Conservation (phyloP, 1,140 invertebrate genomes). For the Drosophila quadrilineata region DNA sequence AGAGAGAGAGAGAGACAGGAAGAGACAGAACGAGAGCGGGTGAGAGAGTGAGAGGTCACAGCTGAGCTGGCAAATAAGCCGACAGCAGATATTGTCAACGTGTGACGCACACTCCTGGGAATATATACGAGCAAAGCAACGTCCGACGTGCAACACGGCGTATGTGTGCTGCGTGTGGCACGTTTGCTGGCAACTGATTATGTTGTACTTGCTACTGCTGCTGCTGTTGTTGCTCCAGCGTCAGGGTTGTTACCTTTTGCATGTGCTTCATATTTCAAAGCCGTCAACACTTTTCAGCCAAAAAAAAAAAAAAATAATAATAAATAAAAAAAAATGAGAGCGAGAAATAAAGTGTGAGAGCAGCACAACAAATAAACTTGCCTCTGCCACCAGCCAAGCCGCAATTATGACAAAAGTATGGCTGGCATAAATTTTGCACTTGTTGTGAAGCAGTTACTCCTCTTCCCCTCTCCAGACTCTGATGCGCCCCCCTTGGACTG, state of each 20-base stretch:
- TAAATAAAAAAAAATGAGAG: constrained; percentile 3
- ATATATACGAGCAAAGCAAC: too few relatives aligned
- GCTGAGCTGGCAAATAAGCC: constrained; percentile 65
- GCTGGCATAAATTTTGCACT: constrained; percentile 75
- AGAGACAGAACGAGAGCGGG: constrained; percentile 11
- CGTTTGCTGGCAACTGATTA: constrained; percentile 22
- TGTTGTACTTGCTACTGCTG: too few relatives aligned
- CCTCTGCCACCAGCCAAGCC: constrained; percentile 68
- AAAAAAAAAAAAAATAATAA: constrained; percentile 19
- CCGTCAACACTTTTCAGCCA: constrained; percentile 61
- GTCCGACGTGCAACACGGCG: too few relatives aligned
- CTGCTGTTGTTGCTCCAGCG: constrained; percentile 13
- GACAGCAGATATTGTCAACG: constrained; percentile 67
- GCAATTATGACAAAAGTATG: constrained; percentile 79
- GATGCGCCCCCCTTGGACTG: not conserved
- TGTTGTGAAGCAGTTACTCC: constrained; percentile 47
- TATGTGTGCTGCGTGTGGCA: not conserved
- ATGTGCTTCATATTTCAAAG: constrained; percentile 74
- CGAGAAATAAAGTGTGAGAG: constrained; percentile 10
- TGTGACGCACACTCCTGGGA: constrained; percentile 10
- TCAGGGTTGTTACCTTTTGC: constrained; percentile 65
- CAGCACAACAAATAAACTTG: constrained; percentile 56
- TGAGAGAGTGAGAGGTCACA: constrained; percentile 10
- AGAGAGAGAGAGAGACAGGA: too few relatives aligned
- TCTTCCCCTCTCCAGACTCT: not conserved